phyloP scores from a whole-genome alignment of 2,888 invertebrate genomes.

The Harpagoxenus sublaevis region DNA sequence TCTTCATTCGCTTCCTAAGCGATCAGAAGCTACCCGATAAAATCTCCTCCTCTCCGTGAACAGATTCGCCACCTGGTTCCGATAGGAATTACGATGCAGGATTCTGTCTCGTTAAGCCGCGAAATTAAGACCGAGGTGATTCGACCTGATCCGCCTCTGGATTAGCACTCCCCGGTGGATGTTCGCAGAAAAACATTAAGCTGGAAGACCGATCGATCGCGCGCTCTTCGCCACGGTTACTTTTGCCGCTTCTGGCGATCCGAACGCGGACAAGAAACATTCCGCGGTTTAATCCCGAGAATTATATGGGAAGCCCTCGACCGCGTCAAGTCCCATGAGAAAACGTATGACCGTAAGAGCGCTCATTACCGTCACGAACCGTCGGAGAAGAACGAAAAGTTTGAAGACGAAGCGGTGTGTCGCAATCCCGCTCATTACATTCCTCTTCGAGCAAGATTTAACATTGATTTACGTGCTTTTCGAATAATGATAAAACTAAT shows the following conservation, averaged over 20 bases:
- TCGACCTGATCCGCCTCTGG: conserved; percentile 35
- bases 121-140: conserved; percentile 45
- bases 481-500: not conserved
- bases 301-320: conserved; percentile 30
- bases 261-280: conserved; percentile 36
- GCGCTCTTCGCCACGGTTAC: conserved; percentile 2
- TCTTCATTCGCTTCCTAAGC: conserved; percentile 2
- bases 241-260: conserved; percentile 31
- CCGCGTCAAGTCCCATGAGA: conserved; percentile 23
- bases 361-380: conserved; percentile 44
- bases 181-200: conserved; percentile 6
- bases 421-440: not conserved
- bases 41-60: conserved; percentile 8
- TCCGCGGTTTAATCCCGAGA: conserved; percentile 47
- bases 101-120: conserved; percentile 51
- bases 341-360: conserved; percentile 32
- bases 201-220: conserved; percentile 18
- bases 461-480: not conserved
- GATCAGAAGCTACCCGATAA: conserved; percentile 20
- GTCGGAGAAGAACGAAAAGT: not conserved
- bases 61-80: conserved; percentile 32
- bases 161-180: conserved; percentile 5
- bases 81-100: conserved; percentile 40
- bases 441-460: not conserved
- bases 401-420: not conserved